A percentile compares a stretch with the other conserved stretches of the same genome.
Conservation (phyloP, 2,888 invertebrate species). For the Limenitis camilla region DNA sequence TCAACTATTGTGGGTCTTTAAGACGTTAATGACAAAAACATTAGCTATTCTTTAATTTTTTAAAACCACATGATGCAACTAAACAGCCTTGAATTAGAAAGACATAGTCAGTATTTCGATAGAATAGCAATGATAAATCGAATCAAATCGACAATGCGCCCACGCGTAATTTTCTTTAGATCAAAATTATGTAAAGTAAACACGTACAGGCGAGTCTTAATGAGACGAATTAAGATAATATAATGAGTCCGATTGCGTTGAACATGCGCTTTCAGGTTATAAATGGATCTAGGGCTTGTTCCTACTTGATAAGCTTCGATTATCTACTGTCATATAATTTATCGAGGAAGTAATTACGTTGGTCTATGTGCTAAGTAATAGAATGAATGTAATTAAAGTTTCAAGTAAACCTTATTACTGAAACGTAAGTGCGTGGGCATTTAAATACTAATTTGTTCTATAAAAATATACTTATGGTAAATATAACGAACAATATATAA, state of each 20-base stretch:
- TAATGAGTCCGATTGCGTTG: constrained; percentile 36
- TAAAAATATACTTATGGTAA: background rate
- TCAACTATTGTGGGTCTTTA: constrained; percentile 50
- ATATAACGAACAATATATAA: background rate
- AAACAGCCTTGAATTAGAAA: background rate
- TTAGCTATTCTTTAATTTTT: constrained; percentile 24
- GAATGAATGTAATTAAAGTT: background rate
- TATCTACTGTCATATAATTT: constrained; percentile 14
- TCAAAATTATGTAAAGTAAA: constrained; percentile 63
- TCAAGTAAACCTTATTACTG: too few relatives aligned
- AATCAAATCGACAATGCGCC: constrained; percentile 37
- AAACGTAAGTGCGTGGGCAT: too few relatives aligned
- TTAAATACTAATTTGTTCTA: too few relatives aligned
- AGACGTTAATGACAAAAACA: constrained; percentile 24
- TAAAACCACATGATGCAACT: constrained; percentile 18
- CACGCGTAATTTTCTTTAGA: constrained; percentile 59
- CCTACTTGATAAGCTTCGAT: constrained; percentile 12
- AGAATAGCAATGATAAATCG: too few relatives aligned
- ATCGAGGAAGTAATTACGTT: constrained; percentile 10
- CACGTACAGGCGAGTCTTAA: constrained; percentile 55
- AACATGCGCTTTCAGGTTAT: constrained; percentile 48
- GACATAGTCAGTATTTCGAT: too few relatives aligned
- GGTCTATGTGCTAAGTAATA: background rate
- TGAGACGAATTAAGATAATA: constrained; percentile 65
- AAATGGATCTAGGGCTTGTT: constrained; percentile 13